Percentiles rank a stretch among this genome's conserved stretches.
Conservation (phyloP, 2,113 vertebrate genomes). For the Struthio camelus region DNA sequence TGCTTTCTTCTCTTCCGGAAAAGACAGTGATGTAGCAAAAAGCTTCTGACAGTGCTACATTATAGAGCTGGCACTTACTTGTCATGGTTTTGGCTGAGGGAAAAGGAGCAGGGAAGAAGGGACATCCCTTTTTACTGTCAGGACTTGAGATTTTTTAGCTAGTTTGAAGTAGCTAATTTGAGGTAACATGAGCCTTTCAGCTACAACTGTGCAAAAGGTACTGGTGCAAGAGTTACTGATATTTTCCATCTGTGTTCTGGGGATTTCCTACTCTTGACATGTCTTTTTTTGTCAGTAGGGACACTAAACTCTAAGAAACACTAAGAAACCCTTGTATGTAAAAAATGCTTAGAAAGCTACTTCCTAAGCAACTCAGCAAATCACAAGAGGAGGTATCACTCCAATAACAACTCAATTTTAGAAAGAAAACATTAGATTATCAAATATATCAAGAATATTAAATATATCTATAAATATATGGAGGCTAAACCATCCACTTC, state of each 20-base stretch:
- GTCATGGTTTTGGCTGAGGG: not conserved
- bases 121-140: not conserved
- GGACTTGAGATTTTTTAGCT: not conserved
- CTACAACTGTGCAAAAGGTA: not conserved
- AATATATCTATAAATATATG: not conserved
- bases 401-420: not conserved
- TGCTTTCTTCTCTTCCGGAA: not conserved
- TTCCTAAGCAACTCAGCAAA: not conserved
- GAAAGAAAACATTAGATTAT: not conserved
- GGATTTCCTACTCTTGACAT: not conserved
- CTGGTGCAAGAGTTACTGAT: not conserved
- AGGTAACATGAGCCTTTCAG: not conserved
- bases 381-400: not conserved
- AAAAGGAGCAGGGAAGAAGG: not conserved
- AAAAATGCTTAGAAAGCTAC: not conserved
- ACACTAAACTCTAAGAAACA: not conserved
- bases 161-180: not conserved
- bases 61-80: not conserved
- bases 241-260: not conserved
- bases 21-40: no score
- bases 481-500: not conserved
- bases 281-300: not conserved
- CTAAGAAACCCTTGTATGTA: not conserved
- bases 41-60: no score
- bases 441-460: not conserved